Evolutionary conservation across 2,888 invertebrate species (phyloP).

Genomic region (Helicoverpa assulta): DNA sequence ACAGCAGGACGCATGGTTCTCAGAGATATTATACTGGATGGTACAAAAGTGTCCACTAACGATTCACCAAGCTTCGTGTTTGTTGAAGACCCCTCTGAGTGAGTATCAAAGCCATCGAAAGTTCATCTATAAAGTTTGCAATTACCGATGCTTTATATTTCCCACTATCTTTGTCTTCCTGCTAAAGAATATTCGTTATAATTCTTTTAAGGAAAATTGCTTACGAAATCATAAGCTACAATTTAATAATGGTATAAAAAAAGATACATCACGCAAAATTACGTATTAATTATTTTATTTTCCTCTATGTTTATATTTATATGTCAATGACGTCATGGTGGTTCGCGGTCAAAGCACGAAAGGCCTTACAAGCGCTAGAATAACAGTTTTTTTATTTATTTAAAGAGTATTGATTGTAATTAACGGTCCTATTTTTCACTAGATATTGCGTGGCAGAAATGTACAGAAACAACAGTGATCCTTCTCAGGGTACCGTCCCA

Average conservation of each 20-base stretch:
- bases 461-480: constrained; percentile 69
- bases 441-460: constrained; percentile 81
- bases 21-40: constrained; percentile 75
- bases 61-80: constrained; percentile 80
- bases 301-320: background rate
- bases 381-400: background rate
- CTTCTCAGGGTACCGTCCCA: constrained; percentile 65
- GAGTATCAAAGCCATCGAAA: constrained; percentile 22
- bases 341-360: background rate
- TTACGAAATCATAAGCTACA: too few relatives aligned
- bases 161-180: too few relatives aligned
- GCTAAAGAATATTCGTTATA: too few relatives aligned
- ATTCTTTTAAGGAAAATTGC: too few relatives aligned
- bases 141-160: too few relatives aligned
- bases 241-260: too few relatives aligned
- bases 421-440: constrained; percentile 35
- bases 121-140: too few relatives aligned
- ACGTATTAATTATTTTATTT: too few relatives aligned
- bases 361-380: background rate
- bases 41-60: constrained; percentile 78
- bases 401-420: background rate
- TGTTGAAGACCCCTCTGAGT: constrained; percentile 80
- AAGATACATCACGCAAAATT: too few relatives aligned
- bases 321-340: background rate
- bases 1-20: constrained; percentile 78